phyloP scores from a whole-genome alignment of 2,113 vertebrate genomes.

The Prolemur simus region DNA sequence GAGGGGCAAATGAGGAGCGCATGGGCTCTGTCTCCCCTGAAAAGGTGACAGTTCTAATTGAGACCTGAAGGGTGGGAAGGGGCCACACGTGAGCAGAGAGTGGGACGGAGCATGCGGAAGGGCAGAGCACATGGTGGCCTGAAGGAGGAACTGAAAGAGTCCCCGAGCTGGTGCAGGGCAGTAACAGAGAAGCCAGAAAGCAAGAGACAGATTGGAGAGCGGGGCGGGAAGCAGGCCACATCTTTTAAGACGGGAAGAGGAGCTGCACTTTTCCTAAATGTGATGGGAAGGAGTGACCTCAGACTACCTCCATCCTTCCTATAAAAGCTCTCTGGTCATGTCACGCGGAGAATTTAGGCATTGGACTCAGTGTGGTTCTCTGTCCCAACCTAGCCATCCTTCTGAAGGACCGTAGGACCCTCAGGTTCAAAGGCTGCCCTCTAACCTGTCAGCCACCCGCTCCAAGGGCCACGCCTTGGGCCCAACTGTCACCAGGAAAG shows the following conservation, averaged over 20 bases:
- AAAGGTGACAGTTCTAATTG: not conserved
- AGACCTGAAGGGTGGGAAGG: not conserved
- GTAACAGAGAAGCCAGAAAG: not conserved
- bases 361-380: not conserved
- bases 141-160: not conserved
- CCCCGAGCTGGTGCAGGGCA: accelerated
- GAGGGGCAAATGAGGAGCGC: not conserved
- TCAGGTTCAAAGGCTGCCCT: not conserved
- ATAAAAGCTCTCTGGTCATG: not conserved
- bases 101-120: not conserved
- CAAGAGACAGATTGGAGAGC: not conserved
- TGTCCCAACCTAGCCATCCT: not conserved
- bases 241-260: not conserved
- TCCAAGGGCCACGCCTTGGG: not conserved
- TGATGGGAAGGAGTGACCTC: not conserved
- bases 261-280: not conserved
- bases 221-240: not conserved
- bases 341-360: not conserved
- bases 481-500: not conserved
- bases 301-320: not conserved
- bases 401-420: not conserved
- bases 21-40: not conserved
- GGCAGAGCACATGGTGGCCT: not conserved
- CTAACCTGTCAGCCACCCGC: not conserved
- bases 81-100: not conserved